Conservation (phyloP, 2,888 invertebrate genomes). For the Cynaeus angustus region DNA sequence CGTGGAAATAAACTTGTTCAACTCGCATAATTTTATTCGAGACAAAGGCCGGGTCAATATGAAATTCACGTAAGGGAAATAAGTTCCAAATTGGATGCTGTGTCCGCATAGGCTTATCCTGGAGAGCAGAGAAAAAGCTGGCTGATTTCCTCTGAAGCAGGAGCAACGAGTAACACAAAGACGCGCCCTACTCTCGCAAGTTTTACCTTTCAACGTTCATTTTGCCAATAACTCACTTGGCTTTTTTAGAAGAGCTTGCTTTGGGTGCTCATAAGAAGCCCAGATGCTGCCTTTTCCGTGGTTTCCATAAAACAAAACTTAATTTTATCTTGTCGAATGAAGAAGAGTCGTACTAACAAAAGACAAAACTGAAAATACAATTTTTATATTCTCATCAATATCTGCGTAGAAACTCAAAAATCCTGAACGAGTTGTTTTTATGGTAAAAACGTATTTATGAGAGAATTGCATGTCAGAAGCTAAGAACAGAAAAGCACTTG, state of each 20-base stretch:
- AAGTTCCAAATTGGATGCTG: conserved; percentile 65
- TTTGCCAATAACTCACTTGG: conserved; percentile 40
- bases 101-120: conserved; percentile 58
- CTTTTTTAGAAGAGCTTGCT: conserved; percentile 30
- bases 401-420: not conserved
- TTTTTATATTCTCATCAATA: not conserved
- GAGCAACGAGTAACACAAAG: conserved; percentile 34
- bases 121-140: too few species aligned
- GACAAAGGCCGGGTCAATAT: conserved; percentile 63
- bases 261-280: conserved; percentile 16
- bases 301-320: conserved; percentile 19
- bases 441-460: conserved; percentile 36
- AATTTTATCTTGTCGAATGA: conserved; percentile 8
- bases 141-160: conserved; percentile 40
- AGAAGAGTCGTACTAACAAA: too few species aligned
- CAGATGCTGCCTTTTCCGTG: conserved; percentile 21
- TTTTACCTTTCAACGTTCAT: conserved; percentile 44
- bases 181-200: conserved; percentile 20
- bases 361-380: too few species aligned
- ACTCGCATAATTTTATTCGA: conserved; percentile 63
- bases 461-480: conserved; percentile 61
- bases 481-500: conserved; percentile 63
- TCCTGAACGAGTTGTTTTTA: conserved; percentile 18
- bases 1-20: conserved; percentile 58
- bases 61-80: conserved; percentile 64